These are phyloP conservation scores for Lepus timidus DNA, from an alignment of 2,113 vertebrate species.

Conservation along the genomic window DNA sequence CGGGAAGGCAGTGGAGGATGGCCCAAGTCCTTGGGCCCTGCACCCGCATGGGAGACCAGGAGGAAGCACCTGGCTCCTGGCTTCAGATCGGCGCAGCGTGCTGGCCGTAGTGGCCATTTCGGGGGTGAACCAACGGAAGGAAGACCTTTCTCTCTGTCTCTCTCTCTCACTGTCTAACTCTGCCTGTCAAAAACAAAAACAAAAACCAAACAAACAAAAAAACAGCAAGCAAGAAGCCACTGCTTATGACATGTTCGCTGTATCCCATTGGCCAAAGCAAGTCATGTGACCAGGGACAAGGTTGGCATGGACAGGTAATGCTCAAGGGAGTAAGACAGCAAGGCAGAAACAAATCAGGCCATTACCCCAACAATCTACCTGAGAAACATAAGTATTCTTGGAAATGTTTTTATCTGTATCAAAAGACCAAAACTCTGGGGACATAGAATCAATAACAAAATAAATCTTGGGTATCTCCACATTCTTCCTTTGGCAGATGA, in stretches of 20 bases:
- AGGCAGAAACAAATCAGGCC: not conserved
- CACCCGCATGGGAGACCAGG: too few relatives aligned
- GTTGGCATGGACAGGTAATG: not conserved
- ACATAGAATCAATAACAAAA: not conserved
- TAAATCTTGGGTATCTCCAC: not conserved
- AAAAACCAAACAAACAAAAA: not conserved
- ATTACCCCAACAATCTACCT: not conserved
- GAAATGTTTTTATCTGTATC: not conserved
- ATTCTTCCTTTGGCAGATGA: slow-evolving; percentile 2
- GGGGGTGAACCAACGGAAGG: too few relatives aligned
- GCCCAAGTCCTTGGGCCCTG: too few relatives aligned
- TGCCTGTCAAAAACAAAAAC: too few relatives aligned
- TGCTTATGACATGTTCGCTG: not conserved
- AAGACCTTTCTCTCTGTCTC: too few relatives aligned
- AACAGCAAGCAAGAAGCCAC: not conserved
- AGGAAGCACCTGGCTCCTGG: too few relatives aligned
- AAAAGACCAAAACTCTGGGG: not conserved
- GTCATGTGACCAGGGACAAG: not conserved
- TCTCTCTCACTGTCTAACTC: too few relatives aligned
- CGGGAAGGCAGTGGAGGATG: too few relatives aligned
- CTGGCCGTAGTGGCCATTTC: too few relatives aligned
- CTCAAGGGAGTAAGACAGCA: not conserved
- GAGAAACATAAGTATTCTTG: not conserved
- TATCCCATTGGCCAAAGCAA: not conserved
- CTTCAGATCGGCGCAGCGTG: too few relatives aligned